Evolutionary conservation across 2,113 vertebrate genomes (phyloP).

Genomic region (Macroglossus sobrinus): DNA sequence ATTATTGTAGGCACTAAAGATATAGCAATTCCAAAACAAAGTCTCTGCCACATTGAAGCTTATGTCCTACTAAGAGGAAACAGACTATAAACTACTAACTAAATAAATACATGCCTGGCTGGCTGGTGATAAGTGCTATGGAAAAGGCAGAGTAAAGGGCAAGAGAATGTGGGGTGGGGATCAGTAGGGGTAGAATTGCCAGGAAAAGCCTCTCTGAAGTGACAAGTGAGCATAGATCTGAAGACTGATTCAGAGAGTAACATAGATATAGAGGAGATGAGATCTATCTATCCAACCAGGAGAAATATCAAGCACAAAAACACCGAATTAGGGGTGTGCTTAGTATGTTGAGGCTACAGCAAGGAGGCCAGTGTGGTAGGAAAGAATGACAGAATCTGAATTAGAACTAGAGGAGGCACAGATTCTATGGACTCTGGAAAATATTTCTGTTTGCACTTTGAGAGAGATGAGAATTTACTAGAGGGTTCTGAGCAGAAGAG

Average conservation of each 20-base stretch:
- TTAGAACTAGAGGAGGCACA: not conserved
- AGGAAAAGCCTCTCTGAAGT: not conserved
- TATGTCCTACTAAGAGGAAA: not conserved
- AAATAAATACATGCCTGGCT: not conserved
- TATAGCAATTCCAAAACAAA: not conserved
- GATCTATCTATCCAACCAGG: not conserved
- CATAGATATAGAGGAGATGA: not conserved
- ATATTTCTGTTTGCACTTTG: not conserved
- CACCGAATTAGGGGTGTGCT: not conserved
- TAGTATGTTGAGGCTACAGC: not conserved
- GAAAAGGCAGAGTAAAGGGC: not conserved
- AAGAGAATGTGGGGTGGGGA: not conserved
- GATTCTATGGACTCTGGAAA: not conserved
- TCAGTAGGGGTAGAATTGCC: accelerated
- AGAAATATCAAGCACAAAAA: not conserved
- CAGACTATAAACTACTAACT: not conserved
- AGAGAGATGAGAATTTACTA: not conserved
- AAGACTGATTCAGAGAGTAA: not conserved
- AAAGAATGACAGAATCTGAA: not conserved
- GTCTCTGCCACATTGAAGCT: not conserved
- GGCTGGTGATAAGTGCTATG: not conserved
- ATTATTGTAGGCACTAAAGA: not conserved
- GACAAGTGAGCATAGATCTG: not conserved
- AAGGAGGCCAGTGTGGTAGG: not conserved
- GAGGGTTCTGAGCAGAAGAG: not conserved